Conservation (phyloP, 1,140 invertebrate genomes). For the Patella vulgata region DNA sequence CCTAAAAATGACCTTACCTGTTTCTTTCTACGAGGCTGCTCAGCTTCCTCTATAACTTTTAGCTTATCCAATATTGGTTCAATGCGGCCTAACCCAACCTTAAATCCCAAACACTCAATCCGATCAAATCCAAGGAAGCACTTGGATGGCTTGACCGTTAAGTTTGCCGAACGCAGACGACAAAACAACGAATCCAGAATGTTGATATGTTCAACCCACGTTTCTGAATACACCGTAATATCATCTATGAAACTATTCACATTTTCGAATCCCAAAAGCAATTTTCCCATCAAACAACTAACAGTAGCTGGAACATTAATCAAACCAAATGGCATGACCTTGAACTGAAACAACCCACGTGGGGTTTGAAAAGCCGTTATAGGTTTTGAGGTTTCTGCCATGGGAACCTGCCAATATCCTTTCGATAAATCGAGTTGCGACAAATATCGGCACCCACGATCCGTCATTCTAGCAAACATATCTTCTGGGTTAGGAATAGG, state of each 20-base stretch:
- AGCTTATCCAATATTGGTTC: neutral
- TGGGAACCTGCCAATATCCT: constrained; percentile 38
- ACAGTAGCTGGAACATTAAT: constrained; percentile 15
- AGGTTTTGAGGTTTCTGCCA: constrained; percentile 8
- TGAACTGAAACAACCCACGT: constrained; percentile 28
- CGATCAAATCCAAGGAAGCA: neutral
- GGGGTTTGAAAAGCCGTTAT: constrained; percentile 30
- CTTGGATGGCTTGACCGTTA: neutral
- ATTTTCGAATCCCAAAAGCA: constrained; percentile 1
- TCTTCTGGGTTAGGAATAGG: constrained; percentile 40
- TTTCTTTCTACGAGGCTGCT: constrained; percentile 56
- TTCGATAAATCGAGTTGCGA: constrained; percentile 32
- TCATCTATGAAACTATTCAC: constrained; percentile 4
- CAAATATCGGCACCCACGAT: neutral
- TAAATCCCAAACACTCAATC: constrained; percentile 7
- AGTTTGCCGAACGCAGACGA: neutral
- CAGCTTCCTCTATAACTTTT: constrained; percentile 50
- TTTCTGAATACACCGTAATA: neutral
- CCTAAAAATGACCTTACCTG: constrained; percentile 66
- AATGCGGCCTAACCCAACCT: neutral
- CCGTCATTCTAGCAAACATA: constrained; percentile 25
- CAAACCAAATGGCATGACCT: neutral
- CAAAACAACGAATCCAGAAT: neutral
- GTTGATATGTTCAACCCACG: constrained; percentile 5
- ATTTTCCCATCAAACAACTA: constrained; percentile 12